Conservation (phyloP, 2,113 vertebrate genomes). For the Poeciliopsis retropinna region DNA sequence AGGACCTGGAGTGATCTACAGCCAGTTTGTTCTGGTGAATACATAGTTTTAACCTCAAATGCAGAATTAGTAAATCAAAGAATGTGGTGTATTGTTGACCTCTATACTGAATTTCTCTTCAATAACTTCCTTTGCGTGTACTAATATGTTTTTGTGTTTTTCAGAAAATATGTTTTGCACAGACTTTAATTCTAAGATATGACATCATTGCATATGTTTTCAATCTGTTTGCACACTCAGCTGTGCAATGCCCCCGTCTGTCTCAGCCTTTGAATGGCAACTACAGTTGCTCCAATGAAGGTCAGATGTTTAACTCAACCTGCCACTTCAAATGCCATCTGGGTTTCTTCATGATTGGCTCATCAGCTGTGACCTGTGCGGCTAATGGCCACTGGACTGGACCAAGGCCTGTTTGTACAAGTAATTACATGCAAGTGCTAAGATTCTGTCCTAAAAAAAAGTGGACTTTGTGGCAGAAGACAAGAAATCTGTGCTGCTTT, state of each 20-base stretch:
- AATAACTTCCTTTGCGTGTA: background rate
- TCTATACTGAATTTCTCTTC: background rate
- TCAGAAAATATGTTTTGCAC: background rate
- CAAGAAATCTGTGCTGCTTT: background rate
- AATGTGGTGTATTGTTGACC: background rate
- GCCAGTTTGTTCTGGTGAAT: conserved; percentile 66
- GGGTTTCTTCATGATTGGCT: conserved; percentile 50
- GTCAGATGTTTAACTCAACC: conserved; percentile 49
- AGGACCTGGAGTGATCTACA: conserved; percentile 62
- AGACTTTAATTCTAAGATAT: background rate
- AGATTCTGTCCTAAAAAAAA: background rate
- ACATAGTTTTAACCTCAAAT: background rate
- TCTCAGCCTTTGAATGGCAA: conserved; percentile 41
- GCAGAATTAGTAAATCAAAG: background rate
- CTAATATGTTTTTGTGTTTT: background rate
- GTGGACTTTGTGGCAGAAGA: background rate
- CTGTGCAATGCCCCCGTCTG: conserved; percentile 39
- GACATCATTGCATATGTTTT: background rate
- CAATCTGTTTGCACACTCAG: conserved; percentile 31
- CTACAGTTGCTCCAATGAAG: conserved; percentile 41
- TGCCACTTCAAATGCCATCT: conserved; percentile 47
- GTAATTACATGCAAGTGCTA: conserved; percentile 35
- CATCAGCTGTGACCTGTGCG: conserved; percentile 26
- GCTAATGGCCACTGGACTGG: conserved; percentile 52
- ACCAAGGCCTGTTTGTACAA: conserved; percentile 56